Conservation (phyloP, 2,113 vertebrate genomes). For the Tragelaphus strepsiceros region DNA sequence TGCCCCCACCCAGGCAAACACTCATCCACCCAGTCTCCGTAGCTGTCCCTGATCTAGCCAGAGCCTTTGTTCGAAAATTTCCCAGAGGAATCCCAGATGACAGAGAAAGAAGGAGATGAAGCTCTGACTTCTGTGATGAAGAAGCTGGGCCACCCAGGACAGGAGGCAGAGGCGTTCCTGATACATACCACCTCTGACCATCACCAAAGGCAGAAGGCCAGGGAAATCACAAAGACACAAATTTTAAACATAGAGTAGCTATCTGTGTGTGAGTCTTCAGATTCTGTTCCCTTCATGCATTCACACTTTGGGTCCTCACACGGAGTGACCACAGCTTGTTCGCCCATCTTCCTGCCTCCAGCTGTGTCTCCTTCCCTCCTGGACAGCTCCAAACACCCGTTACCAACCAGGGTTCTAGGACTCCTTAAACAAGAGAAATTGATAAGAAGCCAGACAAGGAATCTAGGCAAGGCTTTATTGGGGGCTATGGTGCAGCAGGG, state of each 20-base stretch:
- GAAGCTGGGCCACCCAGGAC: fast-evolving
- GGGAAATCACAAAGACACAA: fast-evolving
- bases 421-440: not conserved
- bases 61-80: not conserved
- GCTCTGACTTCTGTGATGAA: not conserved
- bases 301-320: not conserved
- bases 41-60: not conserved
- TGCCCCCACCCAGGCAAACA: not conserved
- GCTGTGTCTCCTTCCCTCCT: not conserved
- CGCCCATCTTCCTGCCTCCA: fast-evolving
- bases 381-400: fast-evolving
- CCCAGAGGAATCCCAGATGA: not conserved
- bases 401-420: not conserved
- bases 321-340: fast-evolving
- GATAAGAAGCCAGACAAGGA: not conserved
- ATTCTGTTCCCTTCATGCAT: fast-evolving
- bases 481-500: not conserved
- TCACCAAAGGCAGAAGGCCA: not conserved
- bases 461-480: not conserved
- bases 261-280: fast-evolving
- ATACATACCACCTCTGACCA: not conserved
- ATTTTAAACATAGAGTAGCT: fast-evolving
- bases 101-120: not conserved
- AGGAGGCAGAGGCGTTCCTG: fast-evolving
- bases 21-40: not conserved